Conservation (phyloP, 1,140 invertebrate species). For the Formica selysi region DNA sequence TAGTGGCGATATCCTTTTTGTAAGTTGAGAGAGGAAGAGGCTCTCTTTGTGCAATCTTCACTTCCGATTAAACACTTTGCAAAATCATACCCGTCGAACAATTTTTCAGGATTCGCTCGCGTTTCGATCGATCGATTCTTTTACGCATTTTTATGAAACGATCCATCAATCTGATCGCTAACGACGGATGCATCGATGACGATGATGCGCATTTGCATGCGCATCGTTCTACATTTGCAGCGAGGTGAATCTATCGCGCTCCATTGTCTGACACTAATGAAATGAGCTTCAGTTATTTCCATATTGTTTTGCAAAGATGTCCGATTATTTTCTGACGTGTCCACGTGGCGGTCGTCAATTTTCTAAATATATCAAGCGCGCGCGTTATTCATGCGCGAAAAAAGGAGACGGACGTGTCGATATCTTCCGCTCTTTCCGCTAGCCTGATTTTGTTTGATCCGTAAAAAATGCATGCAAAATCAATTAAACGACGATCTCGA, state of each 20-base stretch:
- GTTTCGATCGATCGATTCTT: not conserved
- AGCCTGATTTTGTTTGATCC: constrained; percentile 20
- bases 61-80: not conserved
- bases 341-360: constrained; percentile 19
- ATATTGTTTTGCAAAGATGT: constrained; percentile 68
- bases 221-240: constrained; percentile 66
- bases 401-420: not conserved
- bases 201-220: constrained; percentile 45
- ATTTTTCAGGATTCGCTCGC: not conserved
- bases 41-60: not conserved
- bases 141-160: not conserved
- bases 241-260: constrained; percentile 55
- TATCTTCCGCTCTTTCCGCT: constrained; percentile 7
- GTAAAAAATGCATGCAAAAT: not conserved
- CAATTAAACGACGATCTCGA: not conserved
- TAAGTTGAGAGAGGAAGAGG: constrained; percentile 18
- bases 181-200: not conserved
- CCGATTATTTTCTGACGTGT: constrained; percentile 26
- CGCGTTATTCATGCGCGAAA: constrained; percentile 47
- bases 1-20: constrained; percentile 32
- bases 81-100: not conserved
- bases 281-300: constrained; percentile 74
- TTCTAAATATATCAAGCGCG: not conserved
- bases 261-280: constrained; percentile 59
- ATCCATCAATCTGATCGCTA: not conserved